phyloP scores from a whole-genome alignment of 2,797 vertebrate species.

The Setipinna tenuifilis region DNA sequence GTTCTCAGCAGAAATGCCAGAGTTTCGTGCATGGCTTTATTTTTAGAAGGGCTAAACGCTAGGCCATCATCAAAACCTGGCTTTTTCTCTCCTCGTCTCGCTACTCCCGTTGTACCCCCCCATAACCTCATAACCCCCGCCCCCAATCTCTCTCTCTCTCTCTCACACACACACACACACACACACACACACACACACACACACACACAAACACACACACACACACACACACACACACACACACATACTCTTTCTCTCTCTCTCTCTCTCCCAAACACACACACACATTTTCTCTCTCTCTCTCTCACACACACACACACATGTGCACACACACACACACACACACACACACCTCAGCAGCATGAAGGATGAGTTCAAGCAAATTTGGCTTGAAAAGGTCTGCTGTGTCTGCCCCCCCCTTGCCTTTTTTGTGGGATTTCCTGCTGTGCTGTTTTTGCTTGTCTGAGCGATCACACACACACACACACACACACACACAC shows the following conservation, averaged over 20 bases:
- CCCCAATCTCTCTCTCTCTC: background rate
- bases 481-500: too few species aligned
- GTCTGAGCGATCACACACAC: slow-evolving; percentile 66
- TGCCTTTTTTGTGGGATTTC: slow-evolving; percentile 35
- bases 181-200: slow-evolving; percentile 31
- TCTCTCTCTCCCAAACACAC: too few species aligned
- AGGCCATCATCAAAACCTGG: slow-evolving; percentile 21
- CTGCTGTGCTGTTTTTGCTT: slow-evolving; percentile 62
- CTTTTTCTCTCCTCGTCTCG: background rate
- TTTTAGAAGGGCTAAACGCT: background rate
- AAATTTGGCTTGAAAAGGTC: slow-evolving; percentile 47
- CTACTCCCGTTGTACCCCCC: background rate
- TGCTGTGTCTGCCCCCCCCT: slow-evolving; percentile 6
- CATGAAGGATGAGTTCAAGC: slow-evolving; percentile 43
- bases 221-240: background rate
- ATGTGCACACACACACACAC: too few species aligned
- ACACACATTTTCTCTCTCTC: too few species aligned
- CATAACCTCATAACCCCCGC: too few species aligned
- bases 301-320: too few species aligned
- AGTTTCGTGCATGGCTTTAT: slow-evolving; percentile 9
- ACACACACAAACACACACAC: slow-evolving; percentile 4
- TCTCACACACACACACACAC: background rate
- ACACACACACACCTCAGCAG: background rate
- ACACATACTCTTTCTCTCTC: too few species aligned
- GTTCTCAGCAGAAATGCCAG: background rate